These are phyloP conservation scores for Hyposmocoma kahamanoa DNA, from an alignment of 1,140 invertebrate species.

Conservation along the genomic window DNA sequence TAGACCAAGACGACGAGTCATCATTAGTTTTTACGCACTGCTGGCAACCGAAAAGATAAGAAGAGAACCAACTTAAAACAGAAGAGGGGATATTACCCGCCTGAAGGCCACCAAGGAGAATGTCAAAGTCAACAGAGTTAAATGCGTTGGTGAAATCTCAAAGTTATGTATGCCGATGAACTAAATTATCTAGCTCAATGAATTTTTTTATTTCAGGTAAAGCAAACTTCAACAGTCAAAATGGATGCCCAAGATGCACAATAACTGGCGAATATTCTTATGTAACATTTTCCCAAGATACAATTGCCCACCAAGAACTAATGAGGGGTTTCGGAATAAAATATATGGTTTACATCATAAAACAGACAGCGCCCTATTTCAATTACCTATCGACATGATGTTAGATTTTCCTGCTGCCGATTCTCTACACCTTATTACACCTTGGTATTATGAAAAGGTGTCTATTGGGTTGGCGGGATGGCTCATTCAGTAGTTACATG, in stretches of 20 bases:
- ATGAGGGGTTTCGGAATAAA: slow-evolving; percentile 21
- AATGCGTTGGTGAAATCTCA: too few relatives aligned
- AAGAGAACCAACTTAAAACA: too few relatives aligned
- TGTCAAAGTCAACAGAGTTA: too few relatives aligned
- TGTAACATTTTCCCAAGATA: slow-evolving; percentile 21
- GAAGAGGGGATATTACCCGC: too few relatives aligned
- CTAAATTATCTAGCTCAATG: not conserved
- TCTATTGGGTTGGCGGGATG: slow-evolving; percentile 22
- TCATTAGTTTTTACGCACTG: too few relatives aligned
- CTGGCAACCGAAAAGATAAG: too few relatives aligned
- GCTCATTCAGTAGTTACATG: slow-evolving; percentile 8
- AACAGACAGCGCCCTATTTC: slow-evolving; percentile 15
- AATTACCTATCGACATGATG: slow-evolving; percentile 27
- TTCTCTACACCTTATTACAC: slow-evolving; percentile 27
- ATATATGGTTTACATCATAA: slow-evolving; percentile 29
- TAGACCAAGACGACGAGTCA: too few relatives aligned
- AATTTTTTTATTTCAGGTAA: slow-evolving; percentile 6
- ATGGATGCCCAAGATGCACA: slow-evolving; percentile 10
- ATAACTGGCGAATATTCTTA: slow-evolving; percentile 14
- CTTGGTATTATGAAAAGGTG: slow-evolving; percentile 27
- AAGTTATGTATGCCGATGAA: too few relatives aligned
- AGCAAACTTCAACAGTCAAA: slow-evolving; percentile 7
- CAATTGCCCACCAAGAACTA: slow-evolving; percentile 17
- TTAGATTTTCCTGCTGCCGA: slow-evolving; percentile 25
- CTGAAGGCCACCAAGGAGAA: too few relatives aligned